These are phyloP conservation scores for Pachyuromys duprasi DNA, from an alignment of 2,797 vertebrate genomes.

Conservation along the genomic window DNA sequence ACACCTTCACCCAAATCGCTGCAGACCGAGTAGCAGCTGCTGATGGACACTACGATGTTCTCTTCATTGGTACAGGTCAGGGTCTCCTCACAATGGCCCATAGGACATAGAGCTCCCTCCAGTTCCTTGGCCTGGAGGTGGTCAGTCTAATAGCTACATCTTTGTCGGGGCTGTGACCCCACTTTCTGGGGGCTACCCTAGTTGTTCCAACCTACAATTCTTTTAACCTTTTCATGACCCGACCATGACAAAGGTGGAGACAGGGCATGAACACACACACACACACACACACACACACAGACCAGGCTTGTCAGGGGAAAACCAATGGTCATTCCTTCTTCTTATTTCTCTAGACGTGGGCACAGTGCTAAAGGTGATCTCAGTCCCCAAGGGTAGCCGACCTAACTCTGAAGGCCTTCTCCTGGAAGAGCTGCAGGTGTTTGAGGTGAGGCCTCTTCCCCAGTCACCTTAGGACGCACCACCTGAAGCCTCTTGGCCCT, in stretches of 20 bases:
- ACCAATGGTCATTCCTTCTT: not conserved
- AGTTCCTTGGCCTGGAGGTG: not conserved
- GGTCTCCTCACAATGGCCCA: not conserved
- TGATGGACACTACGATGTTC: conserved; percentile 95
- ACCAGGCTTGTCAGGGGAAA: not conserved
- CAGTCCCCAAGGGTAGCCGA: conserved; percentile 94
- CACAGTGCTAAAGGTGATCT: conserved; percentile 96
- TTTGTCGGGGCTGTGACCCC: not conserved
- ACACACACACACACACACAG: not conserved
- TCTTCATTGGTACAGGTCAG: conserved; percentile 97
- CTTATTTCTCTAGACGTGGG: conserved; percentile 91
- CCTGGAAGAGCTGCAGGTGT: conserved; percentile 96
- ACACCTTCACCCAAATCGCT: conserved; percentile 94
- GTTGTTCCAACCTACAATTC: not conserved
- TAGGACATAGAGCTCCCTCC: not conserved
- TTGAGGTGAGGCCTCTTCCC: conserved; percentile 89
- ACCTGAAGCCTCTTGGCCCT: not conserved
- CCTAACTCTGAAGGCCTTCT: conserved; percentile 94
- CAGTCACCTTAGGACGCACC: not conserved
- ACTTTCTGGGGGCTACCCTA: not conserved
- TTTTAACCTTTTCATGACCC: not conserved
- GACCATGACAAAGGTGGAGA: not conserved
- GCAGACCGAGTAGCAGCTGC: conserved; percentile 94
- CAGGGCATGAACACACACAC: no score
- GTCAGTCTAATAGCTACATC: not conserved